phyloP scores from a whole-genome alignment of 2,888 invertebrate genomes.

The Amphiduros pacificus region DNA sequence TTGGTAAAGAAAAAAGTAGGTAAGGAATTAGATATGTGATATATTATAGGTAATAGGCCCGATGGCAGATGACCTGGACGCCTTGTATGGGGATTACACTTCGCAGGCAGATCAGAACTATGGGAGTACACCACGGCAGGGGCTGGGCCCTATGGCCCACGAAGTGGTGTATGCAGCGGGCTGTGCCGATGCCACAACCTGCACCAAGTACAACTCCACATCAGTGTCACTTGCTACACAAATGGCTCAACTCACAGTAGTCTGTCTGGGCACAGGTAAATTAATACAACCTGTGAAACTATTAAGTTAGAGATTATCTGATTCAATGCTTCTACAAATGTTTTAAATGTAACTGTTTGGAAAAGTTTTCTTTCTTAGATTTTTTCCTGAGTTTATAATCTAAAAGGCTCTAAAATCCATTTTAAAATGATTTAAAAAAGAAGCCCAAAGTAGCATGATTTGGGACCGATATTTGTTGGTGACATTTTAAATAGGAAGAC shows the following conservation, averaged over 20 bases:
- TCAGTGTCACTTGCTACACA: neutral
- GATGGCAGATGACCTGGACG: neutral
- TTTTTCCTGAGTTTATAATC: no score
- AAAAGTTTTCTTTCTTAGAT: no score
- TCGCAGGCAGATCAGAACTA: conserved; percentile 19
- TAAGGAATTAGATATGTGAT: neutral
- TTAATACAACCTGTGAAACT: no score
- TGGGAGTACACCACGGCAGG: conserved; percentile 23
- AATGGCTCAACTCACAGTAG: conserved; percentile 21
- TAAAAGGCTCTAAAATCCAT: no score
- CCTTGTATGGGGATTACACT: conserved; percentile 30
- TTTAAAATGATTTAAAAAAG: no score
- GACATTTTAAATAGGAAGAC: no score
- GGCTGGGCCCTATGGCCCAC: conserved; percentile 21
- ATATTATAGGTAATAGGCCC: neutral
- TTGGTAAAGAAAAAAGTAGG: no score
- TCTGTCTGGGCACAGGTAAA: conserved; percentile 26
- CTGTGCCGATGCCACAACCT: conserved; percentile 18
- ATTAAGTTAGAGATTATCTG: no score
- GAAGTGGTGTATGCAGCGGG: conserved; percentile 15
- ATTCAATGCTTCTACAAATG: no score
- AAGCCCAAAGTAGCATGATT: no score
- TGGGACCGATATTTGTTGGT: no score
- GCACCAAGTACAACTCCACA: conserved; percentile 8
- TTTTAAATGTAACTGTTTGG: no score